Evolutionary conservation across 2,888 invertebrate genomes (phyloP).

Genomic region (Spialia ferax): DNA sequence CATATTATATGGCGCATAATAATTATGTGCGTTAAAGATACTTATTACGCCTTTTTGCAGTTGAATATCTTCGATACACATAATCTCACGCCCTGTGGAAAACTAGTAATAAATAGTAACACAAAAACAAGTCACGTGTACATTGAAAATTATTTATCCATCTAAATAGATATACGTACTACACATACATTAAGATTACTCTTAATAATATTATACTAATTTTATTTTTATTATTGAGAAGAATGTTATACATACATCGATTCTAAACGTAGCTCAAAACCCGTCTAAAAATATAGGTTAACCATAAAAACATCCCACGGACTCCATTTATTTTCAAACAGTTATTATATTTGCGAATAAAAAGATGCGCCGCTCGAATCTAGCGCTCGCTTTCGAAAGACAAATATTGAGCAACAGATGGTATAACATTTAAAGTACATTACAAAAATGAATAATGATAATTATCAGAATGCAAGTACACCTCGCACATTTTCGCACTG

Average conservation of each 20-base stretch:
- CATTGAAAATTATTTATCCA: slow-evolving; percentile 17
- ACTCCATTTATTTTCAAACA: background rate
- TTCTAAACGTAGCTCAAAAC: slow-evolving; percentile 35
- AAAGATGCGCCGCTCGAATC: background rate
- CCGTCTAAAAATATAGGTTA: slow-evolving; percentile 34
- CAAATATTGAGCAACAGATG: slow-evolving; percentile 17
- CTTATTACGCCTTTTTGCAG: background rate
- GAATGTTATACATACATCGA: slow-evolving; percentile 23
- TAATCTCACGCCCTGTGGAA: slow-evolving; percentile 7
- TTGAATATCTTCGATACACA: background rate
- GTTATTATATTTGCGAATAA: background rate
- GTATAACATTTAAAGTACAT: background rate
- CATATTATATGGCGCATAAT: background rate
- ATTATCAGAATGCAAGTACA: background rate
- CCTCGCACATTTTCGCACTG: background rate
- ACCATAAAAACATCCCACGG: slow-evolving; percentile 14
- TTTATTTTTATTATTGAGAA: slow-evolving; percentile 25
- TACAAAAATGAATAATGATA: slow-evolving; percentile 10
- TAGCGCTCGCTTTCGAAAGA: background rate
- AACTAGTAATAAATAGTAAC: slow-evolving; percentile 21
- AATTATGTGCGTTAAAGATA: background rate
- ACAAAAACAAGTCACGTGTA: slow-evolving; percentile 22
- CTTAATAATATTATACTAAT: slow-evolving; percentile 21
- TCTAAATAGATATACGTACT: slow-evolving; percentile 30
- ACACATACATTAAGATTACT: slow-evolving; percentile 21